These are phyloP conservation scores for Pangasius sanitwongsei DNA, from an alignment of 2,797 vertebrate species.

Conservation along the genomic window DNA sequence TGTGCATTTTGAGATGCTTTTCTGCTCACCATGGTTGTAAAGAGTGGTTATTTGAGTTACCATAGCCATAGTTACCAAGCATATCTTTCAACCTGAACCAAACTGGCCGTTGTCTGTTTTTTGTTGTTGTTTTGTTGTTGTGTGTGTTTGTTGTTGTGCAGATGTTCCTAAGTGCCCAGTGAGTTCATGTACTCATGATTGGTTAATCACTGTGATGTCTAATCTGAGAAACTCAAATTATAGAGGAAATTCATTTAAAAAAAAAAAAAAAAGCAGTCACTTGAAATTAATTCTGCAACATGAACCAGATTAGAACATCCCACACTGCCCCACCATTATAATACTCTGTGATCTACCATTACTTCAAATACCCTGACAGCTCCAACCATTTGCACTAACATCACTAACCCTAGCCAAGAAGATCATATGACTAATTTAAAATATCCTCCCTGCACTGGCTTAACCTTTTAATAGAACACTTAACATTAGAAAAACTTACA, in stretches of 20 bases:
- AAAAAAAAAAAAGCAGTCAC: neutral
- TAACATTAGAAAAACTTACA: neutral
- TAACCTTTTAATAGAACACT: conserved; percentile 1
- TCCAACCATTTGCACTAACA: neutral
- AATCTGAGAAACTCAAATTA: neutral
- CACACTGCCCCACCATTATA: neutral
- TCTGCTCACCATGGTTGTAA: neutral
- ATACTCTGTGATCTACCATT: neutral
- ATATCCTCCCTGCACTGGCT: neutral
- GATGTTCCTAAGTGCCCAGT: neutral
- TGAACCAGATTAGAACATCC: neutral
- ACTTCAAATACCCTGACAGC: neutral
- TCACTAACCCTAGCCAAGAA: neutral
- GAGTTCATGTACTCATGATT: neutral
- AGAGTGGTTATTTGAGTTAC: neutral
- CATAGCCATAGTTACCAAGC: neutral
- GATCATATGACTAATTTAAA: conserved; percentile 2
- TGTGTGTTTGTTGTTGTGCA: neutral
- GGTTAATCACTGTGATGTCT: neutral
- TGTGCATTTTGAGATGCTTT: neutral
- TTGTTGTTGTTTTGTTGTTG: no score
- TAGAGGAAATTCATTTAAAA: neutral
- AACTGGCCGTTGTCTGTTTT: neutral
- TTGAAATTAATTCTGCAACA: neutral
- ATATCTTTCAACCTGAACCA: neutral